Base-by-base conservation (phyloP, 2,888 invertebrate species). In the Charanyca ferruginea region DNA sequence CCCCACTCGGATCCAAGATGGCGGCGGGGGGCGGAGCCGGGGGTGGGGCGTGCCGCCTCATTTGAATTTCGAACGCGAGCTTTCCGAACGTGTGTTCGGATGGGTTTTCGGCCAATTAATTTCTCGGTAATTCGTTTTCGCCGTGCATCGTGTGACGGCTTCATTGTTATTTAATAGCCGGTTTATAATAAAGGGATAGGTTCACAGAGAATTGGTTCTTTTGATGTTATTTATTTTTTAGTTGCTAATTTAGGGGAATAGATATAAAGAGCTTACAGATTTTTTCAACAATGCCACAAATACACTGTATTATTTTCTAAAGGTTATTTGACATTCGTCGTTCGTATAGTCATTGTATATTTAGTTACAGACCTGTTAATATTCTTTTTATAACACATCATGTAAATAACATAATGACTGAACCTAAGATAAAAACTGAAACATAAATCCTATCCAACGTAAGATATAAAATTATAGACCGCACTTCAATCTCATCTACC, bases 81-180 rank as follows among this genome's bases (percentile, higher is more conserved):
- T 92, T 91, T 91, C 83, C 94, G 93, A 95, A 95, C 95, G 95
- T 93, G 94, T 93, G 92, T 90, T 92, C 89, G 90, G 91, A 91
- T 89, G 87, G 92, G 93, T 93, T 95, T 94, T 94, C 93, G 93
- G 93, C 93, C 94, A 94, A 95, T 95, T 95, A 95, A 91, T 94
- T 94, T 88, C 85, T 88, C 88, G 88, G 92, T 94, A 93, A 94
- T 94, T 93, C 90, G 90, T 92, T 92, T 93, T 88, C 85, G 81
- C 87, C 81, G 83, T 87, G 83, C 84, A 84, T 88, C 87, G 87
- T 89, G 85, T 87, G 85, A 85, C 84, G 74, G 89, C 88, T 90
- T 91, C 88, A 93, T 91, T 90, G 91, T 90, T 90, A 89, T 88
- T 90, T 89, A 91, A 93, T 91, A 90, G 89, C 76, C 76, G 83